A percentile compares a stretch with the other conserved stretches of the same genome.
Conservation (phyloP, 2,888 invertebrate genomes). For the Protophormia terraenovae region DNA sequence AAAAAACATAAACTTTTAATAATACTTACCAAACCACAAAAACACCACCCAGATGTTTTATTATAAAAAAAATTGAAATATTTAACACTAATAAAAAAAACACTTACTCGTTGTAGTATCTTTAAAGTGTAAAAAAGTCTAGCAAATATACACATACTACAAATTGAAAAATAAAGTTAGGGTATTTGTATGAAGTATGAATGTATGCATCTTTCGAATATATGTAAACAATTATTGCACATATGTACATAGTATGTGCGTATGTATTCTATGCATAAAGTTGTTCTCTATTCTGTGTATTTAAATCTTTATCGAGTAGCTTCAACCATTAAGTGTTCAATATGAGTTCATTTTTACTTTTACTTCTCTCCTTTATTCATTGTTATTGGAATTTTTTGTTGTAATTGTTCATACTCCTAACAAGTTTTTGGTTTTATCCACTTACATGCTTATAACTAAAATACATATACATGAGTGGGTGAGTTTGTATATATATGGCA, state of each 20-base stretch:
- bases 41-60: slow-evolving; percentile 52
- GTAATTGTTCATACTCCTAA: slow-evolving; percentile 40
- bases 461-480: not conserved
- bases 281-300: slow-evolving; percentile 11
- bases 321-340: slow-evolving; percentile 57
- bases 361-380: not conserved
- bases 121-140: not conserved
- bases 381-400: not conserved
- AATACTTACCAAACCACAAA: slow-evolving; percentile 62
- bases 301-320: slow-evolving; percentile 47
- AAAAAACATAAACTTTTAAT: slow-evolving; percentile 62
- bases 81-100: slow-evolving; percentile 47
- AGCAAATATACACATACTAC: slow-evolving; percentile 6
- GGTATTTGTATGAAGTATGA: not conserved
- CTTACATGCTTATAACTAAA: slow-evolving; percentile 29
- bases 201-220: not conserved
- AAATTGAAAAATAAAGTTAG: not conserved
- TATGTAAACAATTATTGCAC: not conserved
- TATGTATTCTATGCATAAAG: not conserved
- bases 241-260: too few relatives aligned
- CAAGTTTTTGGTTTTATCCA: slow-evolving; percentile 68
- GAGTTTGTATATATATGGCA: not conserved
- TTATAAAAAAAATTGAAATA: slow-evolving; percentile 25
- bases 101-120: not conserved
- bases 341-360: slow-evolving; percentile 10